A percentile compares a stretch with the other conserved stretches of the same genome.
Conservation (phyloP, 2,113 vertebrate species). For the Pavo muticus region DNA sequence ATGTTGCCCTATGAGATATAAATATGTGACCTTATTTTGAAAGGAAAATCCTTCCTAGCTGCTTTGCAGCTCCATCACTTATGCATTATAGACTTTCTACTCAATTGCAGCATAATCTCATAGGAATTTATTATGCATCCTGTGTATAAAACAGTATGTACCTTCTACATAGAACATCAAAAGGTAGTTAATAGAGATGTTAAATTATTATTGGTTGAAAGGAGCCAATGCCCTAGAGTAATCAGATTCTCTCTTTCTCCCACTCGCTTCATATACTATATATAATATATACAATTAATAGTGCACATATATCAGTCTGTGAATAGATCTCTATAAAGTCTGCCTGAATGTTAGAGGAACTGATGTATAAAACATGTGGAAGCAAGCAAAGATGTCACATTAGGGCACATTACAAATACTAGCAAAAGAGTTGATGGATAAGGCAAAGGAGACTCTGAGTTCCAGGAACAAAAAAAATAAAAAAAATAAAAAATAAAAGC, state of each 20-base stretch:
- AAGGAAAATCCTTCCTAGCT: conserved; percentile 57
- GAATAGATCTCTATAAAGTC: conserved; percentile 55
- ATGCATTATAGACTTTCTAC: conserved; percentile 68
- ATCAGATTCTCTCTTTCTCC: conserved; percentile 72
- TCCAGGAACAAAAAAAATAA: not conserved
- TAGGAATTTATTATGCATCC: conserved; percentile 66
- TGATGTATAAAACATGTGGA: conserved; percentile 71
- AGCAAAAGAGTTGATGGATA: conserved; percentile 44
- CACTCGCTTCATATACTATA: conserved; percentile 56
- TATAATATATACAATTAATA: conserved; percentile 75
- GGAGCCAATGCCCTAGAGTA: conserved; percentile 55
- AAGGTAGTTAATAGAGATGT: conserved; percentile 74
- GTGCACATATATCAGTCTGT: conserved; percentile 58
- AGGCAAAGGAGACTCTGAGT: not conserved
- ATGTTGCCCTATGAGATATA: conserved; percentile 41
- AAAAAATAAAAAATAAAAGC: too few relatives aligned
- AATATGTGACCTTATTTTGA: conserved; percentile 65
- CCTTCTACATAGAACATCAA: conserved; percentile 67
- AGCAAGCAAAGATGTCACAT: conserved; percentile 57
- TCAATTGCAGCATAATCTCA: conserved; percentile 70
- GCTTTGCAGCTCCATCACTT: conserved; percentile 55
- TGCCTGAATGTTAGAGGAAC: not conserved
- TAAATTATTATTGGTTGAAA: conserved; percentile 81
- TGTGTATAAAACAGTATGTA: conserved; percentile 71
- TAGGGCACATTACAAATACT: conserved; percentile 46